Percentiles rank a stretch among this genome's conserved stretches.
Conservation (phyloP, 2,888 invertebrate genomes). For the Adelognathus sp. region DNA sequence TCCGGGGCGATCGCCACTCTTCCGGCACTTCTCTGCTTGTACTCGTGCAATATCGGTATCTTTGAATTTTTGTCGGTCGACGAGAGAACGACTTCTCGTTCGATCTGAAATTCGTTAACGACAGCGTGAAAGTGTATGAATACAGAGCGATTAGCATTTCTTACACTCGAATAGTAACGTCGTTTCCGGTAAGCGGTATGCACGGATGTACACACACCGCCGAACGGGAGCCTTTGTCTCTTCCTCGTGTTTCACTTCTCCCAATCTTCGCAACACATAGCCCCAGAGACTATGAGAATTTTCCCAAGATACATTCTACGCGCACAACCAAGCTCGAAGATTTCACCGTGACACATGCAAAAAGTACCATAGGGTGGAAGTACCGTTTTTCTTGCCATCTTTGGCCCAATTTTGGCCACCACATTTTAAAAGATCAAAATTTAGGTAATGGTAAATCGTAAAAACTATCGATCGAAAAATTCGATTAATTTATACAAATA, state of each 20-base stretch:
- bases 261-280: conserved; percentile 39
- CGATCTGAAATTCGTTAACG: conserved; percentile 85
- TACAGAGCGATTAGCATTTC: too few relatives aligned
- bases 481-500: too few relatives aligned
- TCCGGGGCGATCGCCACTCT: conserved; percentile 87
- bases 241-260: conserved; percentile 31
- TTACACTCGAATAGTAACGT: too few relatives aligned
- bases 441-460: too few relatives aligned
- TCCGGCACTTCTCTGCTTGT: conserved; percentile 83
- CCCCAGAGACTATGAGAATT: conserved; percentile 76
- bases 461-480: too few relatives aligned
- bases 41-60: conserved; percentile 89
- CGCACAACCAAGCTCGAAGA: conserved; percentile 3
- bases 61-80: conserved; percentile 90
- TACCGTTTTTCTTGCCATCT: too few relatives aligned
- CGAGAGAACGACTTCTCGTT: conserved; percentile 89
- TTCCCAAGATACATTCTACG: conserved; percentile 76
- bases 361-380: conserved; percentile 40
- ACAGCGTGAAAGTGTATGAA: neutral
- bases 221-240: conserved; percentile 70
- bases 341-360: too few relatives aligned
- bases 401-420: too few relatives aligned
- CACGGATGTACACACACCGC: conserved; percentile 9
- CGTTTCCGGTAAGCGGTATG: conserved; percentile 78
- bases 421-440: neutral